These are phyloP conservation scores for Gnatocerus cornutus DNA, from an alignment of 2,888 invertebrate species.

Conservation along the genomic window DNA sequence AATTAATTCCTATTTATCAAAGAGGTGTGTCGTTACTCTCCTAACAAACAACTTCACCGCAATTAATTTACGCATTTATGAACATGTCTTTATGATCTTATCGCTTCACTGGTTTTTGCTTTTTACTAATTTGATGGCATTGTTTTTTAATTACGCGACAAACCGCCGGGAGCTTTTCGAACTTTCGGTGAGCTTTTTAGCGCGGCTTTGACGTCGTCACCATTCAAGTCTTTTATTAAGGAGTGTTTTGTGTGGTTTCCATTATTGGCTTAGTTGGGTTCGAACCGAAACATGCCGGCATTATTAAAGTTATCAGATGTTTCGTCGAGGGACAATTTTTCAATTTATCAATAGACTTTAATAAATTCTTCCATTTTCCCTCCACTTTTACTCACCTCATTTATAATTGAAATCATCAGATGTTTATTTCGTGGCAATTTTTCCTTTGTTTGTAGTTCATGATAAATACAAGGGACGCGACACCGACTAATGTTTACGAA, in stretches of 20 bases:
- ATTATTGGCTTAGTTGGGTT: constrained; percentile 23
- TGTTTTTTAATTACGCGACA: constrained; percentile 54
- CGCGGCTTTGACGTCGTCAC: constrained; percentile 44
- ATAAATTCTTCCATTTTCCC: not conserved
- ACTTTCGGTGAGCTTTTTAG: constrained; percentile 56
- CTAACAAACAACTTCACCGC: constrained; percentile 52
- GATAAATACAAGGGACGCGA: constrained; percentile 26
- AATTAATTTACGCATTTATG: constrained; percentile 62
- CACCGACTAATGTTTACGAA: not conserved
- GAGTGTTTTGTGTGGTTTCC: constrained; percentile 34
- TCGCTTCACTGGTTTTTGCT: constrained; percentile 57
- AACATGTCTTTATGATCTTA: constrained; percentile 63
- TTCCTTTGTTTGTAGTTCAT: constrained; percentile 13
- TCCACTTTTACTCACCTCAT: not conserved
- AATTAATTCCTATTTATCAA: constrained; percentile 56
- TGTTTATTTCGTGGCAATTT: constrained; percentile 28
- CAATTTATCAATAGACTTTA: not conserved
- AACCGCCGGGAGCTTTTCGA: constrained; percentile 52
- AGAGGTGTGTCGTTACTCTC: constrained; percentile 54
- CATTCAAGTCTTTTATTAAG: constrained; percentile 31
- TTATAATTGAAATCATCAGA: constrained; percentile 27
- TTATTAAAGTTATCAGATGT: constrained; percentile 1
- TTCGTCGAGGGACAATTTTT: not conserved
- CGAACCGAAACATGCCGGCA: constrained; percentile 3
- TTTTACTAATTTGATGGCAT: constrained; percentile 54